Evolutionary conservation across 1,140 invertebrate species (phyloP), one percentile per base, ranked within the genome.

Genomic region (Drosophila kohkoa): DNA sequence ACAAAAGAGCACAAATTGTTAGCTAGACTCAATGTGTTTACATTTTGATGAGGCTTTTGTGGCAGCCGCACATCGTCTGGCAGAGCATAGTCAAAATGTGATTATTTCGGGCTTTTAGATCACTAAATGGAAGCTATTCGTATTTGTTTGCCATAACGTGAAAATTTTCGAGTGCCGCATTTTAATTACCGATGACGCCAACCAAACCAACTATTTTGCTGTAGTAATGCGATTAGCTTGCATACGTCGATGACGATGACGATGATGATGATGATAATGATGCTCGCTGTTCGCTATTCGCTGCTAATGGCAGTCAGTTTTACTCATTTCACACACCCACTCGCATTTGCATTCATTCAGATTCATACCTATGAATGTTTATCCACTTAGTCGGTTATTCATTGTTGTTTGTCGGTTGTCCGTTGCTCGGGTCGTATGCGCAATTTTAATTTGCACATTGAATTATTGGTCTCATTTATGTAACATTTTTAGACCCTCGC

Each of bases 381-480:
- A 62, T 45, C 15, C 45, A 64, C 32, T 46, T 45, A 59, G 28
- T 32, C 45, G 41, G 30, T 11, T 25, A 38, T 49, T 64, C 51
- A 38, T 71, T 58, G 45, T 71, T 68, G 13, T 59, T 52, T 65
- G 68, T 20, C 13, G 46, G 55, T 25, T 41, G 38, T n/a, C 8
- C 11, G 38, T 4, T 13, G 58, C 43, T 59, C 74, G 41, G 59
- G 64, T 69, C 64, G 75, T 77, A 75, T 81, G 74, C 77, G 75
- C 63, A 67, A 83, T 88, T 88, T 89, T 87, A 87, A 87, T 87
- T 87, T 87, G 62, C 83, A 57, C 77, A 79, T 51, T 81, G 77
- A 88, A 71, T 83, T 89, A 89, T 88, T 83, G 59, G 68, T 41
- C 70, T 74, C 77, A 65, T 87, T 88, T 87, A 83, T 74, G 55